Conservation (phyloP, 2,797 vertebrate species). For the Phaenicophaeus curvirostris region DNA sequence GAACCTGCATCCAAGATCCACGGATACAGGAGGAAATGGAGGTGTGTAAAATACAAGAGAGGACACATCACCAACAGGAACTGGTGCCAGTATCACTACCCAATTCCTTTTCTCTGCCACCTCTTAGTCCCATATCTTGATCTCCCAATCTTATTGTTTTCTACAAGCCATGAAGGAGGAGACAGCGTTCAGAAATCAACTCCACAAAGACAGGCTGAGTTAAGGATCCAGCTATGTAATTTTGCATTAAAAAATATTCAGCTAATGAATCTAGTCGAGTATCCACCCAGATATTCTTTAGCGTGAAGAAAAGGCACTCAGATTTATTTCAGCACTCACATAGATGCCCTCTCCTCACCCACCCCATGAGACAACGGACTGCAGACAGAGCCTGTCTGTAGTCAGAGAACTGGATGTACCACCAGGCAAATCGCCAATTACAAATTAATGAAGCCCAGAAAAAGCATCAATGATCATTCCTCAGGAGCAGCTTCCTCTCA, state of each 20-base stretch:
- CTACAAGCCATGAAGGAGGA: neutral
- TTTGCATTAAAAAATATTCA: neutral
- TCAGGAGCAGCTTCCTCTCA: neutral
- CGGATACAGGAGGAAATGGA: neutral
- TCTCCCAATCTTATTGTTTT: neutral
- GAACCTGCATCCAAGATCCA: neutral
- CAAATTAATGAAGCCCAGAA: conserved; percentile 1
- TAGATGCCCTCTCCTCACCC: neutral
- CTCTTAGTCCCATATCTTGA: neutral
- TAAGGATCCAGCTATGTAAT: neutral
- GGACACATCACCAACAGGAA: neutral
- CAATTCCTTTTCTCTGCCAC: neutral
- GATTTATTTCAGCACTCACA: neutral
- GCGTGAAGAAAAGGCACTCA: neutral
- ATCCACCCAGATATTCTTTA: neutral
- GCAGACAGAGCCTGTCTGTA: neutral
- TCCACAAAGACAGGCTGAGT: neutral
- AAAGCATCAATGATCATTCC: neutral
- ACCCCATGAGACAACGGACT: neutral
- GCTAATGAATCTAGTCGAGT: neutral
- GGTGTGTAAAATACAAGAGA: neutral
- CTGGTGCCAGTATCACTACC: neutral
- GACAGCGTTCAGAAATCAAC: neutral
- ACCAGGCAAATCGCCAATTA: neutral
- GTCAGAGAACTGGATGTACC: neutral